phyloP scores from a whole-genome alignment of 2,113 vertebrate genomes.

The Enhydra lutris region DNA sequence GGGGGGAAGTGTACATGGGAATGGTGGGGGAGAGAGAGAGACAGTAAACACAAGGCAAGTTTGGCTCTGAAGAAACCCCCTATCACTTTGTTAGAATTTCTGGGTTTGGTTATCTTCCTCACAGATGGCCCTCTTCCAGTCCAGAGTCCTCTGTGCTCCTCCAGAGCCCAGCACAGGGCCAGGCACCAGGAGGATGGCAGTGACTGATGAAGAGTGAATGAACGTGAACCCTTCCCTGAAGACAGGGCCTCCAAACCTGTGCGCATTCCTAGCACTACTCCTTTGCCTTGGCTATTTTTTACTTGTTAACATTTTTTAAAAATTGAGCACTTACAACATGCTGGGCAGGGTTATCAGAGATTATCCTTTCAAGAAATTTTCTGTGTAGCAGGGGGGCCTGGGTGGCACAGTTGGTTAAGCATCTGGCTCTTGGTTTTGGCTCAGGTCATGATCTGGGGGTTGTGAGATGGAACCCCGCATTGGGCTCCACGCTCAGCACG shows the following conservation, averaged over 20 bases:
- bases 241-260: neutral
- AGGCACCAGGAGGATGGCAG: neutral
- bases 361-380: neutral
- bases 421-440: neutral
- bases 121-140: neutral
- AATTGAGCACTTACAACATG: neutral
- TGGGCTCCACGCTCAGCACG: neutral
- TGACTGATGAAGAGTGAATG: neutral
- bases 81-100: neutral
- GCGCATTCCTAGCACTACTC: neutral
- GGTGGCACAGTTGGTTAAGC: neutral
- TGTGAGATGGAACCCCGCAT: neutral
- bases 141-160: neutral
- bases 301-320: neutral
- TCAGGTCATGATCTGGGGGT: neutral
- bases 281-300: neutral
- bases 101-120: neutral
- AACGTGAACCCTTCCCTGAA: neutral
- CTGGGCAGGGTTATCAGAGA: neutral
- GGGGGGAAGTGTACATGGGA: neutral
- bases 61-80: neutral
- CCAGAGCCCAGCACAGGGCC: neutral
- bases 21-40: neutral
- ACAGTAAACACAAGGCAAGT: neutral
- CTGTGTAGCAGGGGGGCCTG: neutral